Conservation (phyloP, 2,888 invertebrate species). For the Pterobdella sp. region DNA sequence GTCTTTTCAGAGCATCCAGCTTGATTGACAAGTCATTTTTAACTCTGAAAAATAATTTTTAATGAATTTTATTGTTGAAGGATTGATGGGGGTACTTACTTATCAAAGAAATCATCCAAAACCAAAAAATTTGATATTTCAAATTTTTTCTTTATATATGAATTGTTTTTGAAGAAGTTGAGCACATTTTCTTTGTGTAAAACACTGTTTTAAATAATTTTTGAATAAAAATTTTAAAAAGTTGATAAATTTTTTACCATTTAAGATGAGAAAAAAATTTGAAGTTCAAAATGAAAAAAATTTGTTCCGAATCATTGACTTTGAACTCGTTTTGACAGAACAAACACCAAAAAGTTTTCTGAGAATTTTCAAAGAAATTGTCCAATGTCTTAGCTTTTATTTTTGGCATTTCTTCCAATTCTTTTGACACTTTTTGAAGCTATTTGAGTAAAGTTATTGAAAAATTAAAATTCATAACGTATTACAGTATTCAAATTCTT, state of each 20-base stretch:
- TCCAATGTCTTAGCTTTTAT: background rate
- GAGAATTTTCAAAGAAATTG: background rate
- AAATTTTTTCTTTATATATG: background rate
- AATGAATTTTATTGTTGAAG: background rate
- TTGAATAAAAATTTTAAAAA: background rate
- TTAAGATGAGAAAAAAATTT: slow-evolving; percentile 6
- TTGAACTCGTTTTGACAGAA: slow-evolving; percentile 11
- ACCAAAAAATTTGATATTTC: background rate
- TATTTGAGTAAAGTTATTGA: too few relatives aligned
- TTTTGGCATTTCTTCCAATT: background rate
- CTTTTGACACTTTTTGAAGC: slow-evolving; percentile 1
- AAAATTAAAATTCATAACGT: too few relatives aligned
- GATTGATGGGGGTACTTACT: background rate
- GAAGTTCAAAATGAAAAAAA: background rate
- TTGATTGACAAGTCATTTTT: background rate
- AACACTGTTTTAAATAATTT: background rate
- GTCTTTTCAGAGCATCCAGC: background rate
- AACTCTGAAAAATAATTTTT: background rate
- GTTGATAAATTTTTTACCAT: slow-evolving; percentile 6
- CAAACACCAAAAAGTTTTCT: slow-evolving; percentile 12
- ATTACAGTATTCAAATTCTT: too few relatives aligned
- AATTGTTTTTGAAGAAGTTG: background rate
- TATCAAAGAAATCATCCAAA: background rate
- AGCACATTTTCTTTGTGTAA: slow-evolving; percentile 6
- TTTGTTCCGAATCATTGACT: background rate